A percentile compares a stretch with the other conserved stretches of the same genome.
Evolutionary conservation across 2,888 invertebrate species (phyloP).

Genomic region (Patella depressa): DNA sequence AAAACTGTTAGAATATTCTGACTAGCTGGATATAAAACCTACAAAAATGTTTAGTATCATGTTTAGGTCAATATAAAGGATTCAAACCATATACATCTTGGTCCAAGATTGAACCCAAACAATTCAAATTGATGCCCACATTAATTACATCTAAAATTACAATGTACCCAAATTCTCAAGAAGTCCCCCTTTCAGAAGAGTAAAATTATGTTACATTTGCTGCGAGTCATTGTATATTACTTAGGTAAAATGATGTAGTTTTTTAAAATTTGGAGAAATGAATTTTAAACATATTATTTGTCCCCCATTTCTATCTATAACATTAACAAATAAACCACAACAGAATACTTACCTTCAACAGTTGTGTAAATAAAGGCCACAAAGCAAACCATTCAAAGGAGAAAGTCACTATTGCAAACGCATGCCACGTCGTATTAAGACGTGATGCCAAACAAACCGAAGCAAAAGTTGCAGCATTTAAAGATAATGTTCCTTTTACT

Average conservation of each 20-base stretch:
- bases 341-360: constrained; percentile 73
- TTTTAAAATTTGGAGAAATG: background rate
- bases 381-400: constrained; percentile 91
- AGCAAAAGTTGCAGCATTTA: constrained; percentile 95
- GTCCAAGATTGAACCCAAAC: no score
- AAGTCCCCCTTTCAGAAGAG: no score
- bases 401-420: constrained; percentile 85
- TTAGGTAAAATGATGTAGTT: background rate
- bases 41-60: constrained; percentile 18
- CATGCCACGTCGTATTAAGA: constrained; percentile 86
- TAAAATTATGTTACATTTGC: no score
- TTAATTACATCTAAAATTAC: no score
- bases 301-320: no score
- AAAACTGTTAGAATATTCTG: constrained; percentile 54
- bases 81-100: no score
- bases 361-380: constrained; percentile 83
- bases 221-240: no score
- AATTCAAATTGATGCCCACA: no score
- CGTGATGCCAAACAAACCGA: constrained; percentile 95
- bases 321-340: no score
- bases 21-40: constrained; percentile 43
- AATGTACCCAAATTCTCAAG: no score
- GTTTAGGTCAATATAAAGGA: no score
- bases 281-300: background rate
- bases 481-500: constrained; percentile 84